Percentiles rank a stretch among this genome's conserved stretches.
These are phyloP conservation scores for Hyppa rectilinea DNA, from an alignment of 2,888 invertebrate genomes.

Conservation along the genomic window DNA sequence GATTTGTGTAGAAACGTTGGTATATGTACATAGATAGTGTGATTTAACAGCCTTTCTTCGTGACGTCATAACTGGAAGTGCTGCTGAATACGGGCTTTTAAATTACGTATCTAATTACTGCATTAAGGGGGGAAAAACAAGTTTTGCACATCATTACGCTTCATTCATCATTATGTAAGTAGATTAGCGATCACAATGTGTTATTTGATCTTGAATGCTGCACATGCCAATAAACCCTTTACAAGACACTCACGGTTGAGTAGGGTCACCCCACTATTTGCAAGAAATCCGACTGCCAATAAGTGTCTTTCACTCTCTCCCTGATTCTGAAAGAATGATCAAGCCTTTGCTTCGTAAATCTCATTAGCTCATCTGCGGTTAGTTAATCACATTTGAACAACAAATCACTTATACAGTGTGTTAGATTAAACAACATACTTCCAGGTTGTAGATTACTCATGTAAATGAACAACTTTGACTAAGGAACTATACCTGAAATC, in stretches of 20 bases:
- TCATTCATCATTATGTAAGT: background rate
- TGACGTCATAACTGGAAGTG: background rate
- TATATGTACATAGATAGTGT: background rate
- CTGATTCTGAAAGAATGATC: constrained; percentile 2
- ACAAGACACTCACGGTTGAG: constrained; percentile 29
- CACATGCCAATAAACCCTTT: constrained; percentile 27
- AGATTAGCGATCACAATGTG: background rate
- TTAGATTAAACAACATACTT: background rate
- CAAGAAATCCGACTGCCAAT: constrained; percentile 30
- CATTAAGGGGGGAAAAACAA: background rate
- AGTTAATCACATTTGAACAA: background rate
- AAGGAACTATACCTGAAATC: no score
- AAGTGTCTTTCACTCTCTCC: background rate
- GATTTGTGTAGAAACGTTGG: constrained; percentile 40
- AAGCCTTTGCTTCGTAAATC: background rate
- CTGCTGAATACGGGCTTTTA: background rate
- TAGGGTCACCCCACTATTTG: constrained; percentile 25
- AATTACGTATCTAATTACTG: background rate
- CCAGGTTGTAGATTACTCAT: no score
- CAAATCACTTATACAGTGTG: background rate
- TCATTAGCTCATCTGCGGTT: background rate
- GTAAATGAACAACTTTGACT: no score
- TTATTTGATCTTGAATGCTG: constrained; percentile 9
- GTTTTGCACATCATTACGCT: background rate
- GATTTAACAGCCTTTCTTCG: background rate